Conservation (phyloP, 2,888 invertebrate genomes). For the Tipula lateralis region DNA sequence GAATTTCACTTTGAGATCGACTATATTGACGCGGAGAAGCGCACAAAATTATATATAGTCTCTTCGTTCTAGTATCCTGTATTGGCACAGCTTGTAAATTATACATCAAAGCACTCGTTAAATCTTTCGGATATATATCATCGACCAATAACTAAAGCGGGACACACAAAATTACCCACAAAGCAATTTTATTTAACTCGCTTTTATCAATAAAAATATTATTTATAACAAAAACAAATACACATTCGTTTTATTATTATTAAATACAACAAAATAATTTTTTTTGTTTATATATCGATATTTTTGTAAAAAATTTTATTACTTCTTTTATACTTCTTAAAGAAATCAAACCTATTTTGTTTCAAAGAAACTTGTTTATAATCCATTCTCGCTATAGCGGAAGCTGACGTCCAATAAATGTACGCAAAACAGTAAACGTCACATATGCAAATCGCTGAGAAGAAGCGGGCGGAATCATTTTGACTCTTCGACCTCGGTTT, state of each 20-base stretch:
- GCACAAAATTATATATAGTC: too few relatives aligned
- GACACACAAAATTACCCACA: background rate
- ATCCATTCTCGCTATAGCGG: background rate
- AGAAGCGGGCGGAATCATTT: background rate
- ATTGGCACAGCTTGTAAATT: too few relatives aligned
- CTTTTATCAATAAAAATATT: background rate
- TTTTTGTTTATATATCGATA: background rate
- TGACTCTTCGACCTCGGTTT: background rate
- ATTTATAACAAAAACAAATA: constrained; percentile 11
- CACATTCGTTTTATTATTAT: background rate
- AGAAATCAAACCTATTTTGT: constrained; percentile 19
- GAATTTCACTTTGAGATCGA: too few relatives aligned
- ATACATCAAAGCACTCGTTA: too few relatives aligned
- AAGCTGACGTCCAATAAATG: background rate
- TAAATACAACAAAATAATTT: background rate
- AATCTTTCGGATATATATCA: too few relatives aligned
- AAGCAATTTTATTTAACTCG: background rate
- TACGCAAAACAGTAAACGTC: background rate
- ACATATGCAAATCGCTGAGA: background rate
- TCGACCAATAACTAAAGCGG: background rate
- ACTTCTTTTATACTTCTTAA: background rate
- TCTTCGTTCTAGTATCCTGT: too few relatives aligned
- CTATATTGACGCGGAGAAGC: too few relatives aligned
- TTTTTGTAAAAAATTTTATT: background rate
- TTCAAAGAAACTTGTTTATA: constrained; percentile 9